These are phyloP conservation scores for Triplophysa bombifrons DNA, from an alignment of 2,797 vertebrate genomes.

Conservation along the genomic window DNA sequence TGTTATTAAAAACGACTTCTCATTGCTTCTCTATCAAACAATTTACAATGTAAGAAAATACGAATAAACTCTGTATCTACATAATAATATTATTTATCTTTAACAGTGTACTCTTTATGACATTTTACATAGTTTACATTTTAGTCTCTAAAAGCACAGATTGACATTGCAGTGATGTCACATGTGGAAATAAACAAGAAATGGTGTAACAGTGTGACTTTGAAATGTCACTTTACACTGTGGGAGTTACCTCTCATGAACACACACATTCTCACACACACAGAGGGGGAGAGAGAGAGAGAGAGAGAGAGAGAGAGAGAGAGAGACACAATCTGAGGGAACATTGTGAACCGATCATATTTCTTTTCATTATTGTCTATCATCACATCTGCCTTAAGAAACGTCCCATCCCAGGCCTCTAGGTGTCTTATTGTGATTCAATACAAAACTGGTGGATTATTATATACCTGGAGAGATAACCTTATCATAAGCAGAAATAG, in stretches of 20 bases:
- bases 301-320: too few relatives aligned
- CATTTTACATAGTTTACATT: not conserved
- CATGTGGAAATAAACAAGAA: not conserved
- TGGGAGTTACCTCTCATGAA: slow-evolving; percentile 24
- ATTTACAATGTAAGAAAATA: not conserved
- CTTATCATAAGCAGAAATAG: not conserved
- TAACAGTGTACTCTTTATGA: not conserved
- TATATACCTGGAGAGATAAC: not conserved
- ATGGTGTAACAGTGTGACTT: not conserved
- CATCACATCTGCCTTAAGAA: not conserved
- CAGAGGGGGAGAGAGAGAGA: not conserved
- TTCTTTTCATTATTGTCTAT: slow-evolving; percentile 71
- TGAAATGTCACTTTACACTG: slow-evolving; percentile 31
- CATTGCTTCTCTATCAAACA: not conserved
- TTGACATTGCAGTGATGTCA: not conserved
- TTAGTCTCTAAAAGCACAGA: not conserved
- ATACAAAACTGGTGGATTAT: slow-evolving; percentile 75
- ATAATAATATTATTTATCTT: slow-evolving; percentile 14
- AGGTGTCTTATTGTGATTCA: slow-evolving; percentile 59
- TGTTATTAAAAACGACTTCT: not conserved
- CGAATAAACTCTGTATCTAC: not conserved
- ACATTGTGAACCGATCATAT: slow-evolving; percentile 32
- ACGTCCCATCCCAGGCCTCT: slow-evolving; percentile 8
- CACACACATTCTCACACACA: not conserved
- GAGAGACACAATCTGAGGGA: not conserved